Base-by-base conservation (phyloP, 2,888 invertebrate species). In the Dryobotodes eremita region DNA sequence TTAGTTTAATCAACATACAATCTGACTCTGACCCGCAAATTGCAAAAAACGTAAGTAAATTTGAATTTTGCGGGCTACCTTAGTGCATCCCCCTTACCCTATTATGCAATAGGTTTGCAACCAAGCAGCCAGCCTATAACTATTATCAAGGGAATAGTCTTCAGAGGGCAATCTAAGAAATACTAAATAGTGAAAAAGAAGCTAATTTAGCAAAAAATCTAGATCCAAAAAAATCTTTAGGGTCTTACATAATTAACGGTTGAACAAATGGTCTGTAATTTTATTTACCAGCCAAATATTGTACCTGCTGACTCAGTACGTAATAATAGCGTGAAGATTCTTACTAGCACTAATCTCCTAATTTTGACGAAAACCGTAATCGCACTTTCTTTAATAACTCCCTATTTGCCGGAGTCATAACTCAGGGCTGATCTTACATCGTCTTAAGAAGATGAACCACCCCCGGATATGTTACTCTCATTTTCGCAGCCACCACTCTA, bases 381-480 rank as follows among this genome's bases (percentile, higher is more conserved):
- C 79, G 82, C 82, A 91, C 90, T 92, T 92, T 91, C 91, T 91
- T 90, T 93, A 94, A 94, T 95, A 95, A 94, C 92, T 91, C 89
- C 90, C 90, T 89, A 90, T 92, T 91, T 90, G 86, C 84, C 80
- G 83, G 85, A 87, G 91, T 90, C 92, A 94, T 96, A 96, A 96
- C 95, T 96, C 95, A 95, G 86, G 85, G 92, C 91, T 95, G 93
- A 96, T 96, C 96, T 95, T 90, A 90, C 94, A 93, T 93, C 92
- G 94, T 93, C 94, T 95, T 94, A 94, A 93, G 92, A 92, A 93
- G 95, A 95, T 94, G 94, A 94, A 94, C 95, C 93, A 87, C 92
- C 93, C 94, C 84, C 84, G 92, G 94, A 93, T 94, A 92, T 93
- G 92, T 92, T 87, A 88, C 91, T 87, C 90, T 91, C 93, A 93